phyloP scores from a whole-genome alignment of 2,888 invertebrate genomes.

The Eumerus sabulonum region DNA sequence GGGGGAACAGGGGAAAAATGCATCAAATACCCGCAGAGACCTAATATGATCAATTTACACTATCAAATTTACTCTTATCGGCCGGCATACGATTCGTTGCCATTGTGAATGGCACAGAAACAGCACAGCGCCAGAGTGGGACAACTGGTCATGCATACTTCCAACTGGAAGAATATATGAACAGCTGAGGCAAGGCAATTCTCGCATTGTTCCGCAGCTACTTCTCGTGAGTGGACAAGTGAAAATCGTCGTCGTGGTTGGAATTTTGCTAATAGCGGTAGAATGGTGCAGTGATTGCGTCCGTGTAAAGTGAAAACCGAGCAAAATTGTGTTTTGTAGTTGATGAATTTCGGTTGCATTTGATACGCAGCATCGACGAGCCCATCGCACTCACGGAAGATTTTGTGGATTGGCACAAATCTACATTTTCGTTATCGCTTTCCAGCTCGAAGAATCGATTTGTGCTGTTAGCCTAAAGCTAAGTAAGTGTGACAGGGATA shows the following conservation, averaged over 20 bases:
- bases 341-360: conserved; percentile 28
- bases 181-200: conserved; percentile 60
- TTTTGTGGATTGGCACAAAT: conserved; percentile 15
- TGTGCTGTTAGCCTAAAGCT: conserved; percentile 14
- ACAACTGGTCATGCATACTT: conserved; percentile 7
- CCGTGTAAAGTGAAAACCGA: background rate
- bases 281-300: conserved; percentile 51
- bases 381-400: background rate
- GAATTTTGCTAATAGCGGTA: conserved; percentile 49
- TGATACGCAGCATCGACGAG: background rate
- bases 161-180: conserved; percentile 62
- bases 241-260: conserved; percentile 29
- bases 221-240: conserved; percentile 33
- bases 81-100: conserved; percentile 8
- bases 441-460: conserved; percentile 56
- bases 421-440: conserved; percentile 35
- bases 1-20: too few relatives aligned
- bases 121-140: conserved; percentile 23
- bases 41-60: background rate
- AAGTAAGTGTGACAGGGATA: conserved; percentile 61
- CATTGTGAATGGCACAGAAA: conserved; percentile 53
- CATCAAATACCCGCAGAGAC: background rate
- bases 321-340: conserved; percentile 19
- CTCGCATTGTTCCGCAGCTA: conserved; percentile 61
- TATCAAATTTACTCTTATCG: conserved; percentile 31